Evolutionary conservation across 2,113 vertebrate species (phyloP), one percentile per base, ranked within the genome.

Genomic region (Acrocephalus kingi): DNA sequence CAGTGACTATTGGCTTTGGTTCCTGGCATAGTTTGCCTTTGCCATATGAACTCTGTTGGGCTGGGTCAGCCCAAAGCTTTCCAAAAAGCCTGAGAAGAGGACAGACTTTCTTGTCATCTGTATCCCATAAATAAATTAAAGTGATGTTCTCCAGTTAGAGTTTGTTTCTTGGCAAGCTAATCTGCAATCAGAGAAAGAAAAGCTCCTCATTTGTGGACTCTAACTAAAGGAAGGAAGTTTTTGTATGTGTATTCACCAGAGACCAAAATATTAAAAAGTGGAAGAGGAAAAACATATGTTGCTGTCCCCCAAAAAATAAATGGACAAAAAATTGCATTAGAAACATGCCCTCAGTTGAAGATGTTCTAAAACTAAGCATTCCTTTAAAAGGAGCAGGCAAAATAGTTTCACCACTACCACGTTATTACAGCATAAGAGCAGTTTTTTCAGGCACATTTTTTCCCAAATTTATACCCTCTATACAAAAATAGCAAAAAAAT

Each of bases 61-160:
- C 86, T 98, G 94, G 98, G 97, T 98, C 98, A 98, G 94, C 89
- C 91, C 76, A 93, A 95, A 97, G 96, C 91, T 12, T 97, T 98
- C 97, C 96, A 98, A 96, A 98, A 98, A 98, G 93, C 96, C 95
- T 96, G 91, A 85, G 96, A 97, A 98, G 96, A 98, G 96, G 97
- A 98, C 97, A 96, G 96, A 97, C 97, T 98, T 98, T 96, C 97
- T 96, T 97, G 97, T 98, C 98, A 98, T 98, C 98, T 98, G 98
- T 96, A 97, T 98, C 97, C 98, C 97, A 98, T 98, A 98, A 98
- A 98, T 98, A 98, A 98, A 98, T 98, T 98, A 98, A 98, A 98
- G 92, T 98, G 97, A 98, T 98, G 98, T 98, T 98, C 98, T 98
- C 97, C 97, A 98, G 98, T 97, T 97, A 96, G 11, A 97, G 96